Percentiles rank a stretch among this genome's conserved stretches.
Evolutionary conservation across 2,888 invertebrate species (phyloP).

Genomic region (Nomada goodeniana): DNA sequence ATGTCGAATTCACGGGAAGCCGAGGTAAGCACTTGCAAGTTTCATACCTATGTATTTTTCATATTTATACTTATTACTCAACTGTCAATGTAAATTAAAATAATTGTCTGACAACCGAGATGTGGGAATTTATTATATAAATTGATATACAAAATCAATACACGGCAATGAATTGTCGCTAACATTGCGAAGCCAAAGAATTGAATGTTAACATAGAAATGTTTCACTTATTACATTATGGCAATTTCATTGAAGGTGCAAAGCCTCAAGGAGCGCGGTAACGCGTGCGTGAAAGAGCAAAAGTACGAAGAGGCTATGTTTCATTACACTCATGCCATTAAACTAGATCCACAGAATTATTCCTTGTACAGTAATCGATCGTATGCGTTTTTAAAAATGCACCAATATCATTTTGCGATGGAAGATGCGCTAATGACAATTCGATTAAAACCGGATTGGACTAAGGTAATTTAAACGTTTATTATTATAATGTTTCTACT

Average conservation of each 20-base stretch:
- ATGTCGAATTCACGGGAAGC: conserved; percentile 69
- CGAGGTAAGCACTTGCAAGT: conserved; percentile 64
- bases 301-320: conserved; percentile 91
- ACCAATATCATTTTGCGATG: conserved; percentile 91
- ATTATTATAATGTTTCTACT: not conserved
- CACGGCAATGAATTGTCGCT: not conserved
- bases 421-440: conserved; percentile 92
- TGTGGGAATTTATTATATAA: not conserved
- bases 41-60: conserved; percentile 5
- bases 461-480: conserved; percentile 86
- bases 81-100: not conserved
- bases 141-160: not conserved
- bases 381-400: conserved; percentile 91
- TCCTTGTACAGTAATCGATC: conserved; percentile 92
- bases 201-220: not conserved
- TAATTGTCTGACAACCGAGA: not conserved
- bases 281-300: conserved; percentile 90
- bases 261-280: conserved; percentile 89
- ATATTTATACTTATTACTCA: not conserved
- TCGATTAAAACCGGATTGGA: conserved; percentile 90
- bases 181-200: not conserved
- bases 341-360: conserved; percentile 89
- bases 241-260: conserved; percentile 71
- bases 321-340: conserved; percentile 92
- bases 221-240: conserved; percentile 16